Evolutionary conservation across 2,113 vertebrate species (phyloP).

Genomic region (Strix aluco): DNA sequence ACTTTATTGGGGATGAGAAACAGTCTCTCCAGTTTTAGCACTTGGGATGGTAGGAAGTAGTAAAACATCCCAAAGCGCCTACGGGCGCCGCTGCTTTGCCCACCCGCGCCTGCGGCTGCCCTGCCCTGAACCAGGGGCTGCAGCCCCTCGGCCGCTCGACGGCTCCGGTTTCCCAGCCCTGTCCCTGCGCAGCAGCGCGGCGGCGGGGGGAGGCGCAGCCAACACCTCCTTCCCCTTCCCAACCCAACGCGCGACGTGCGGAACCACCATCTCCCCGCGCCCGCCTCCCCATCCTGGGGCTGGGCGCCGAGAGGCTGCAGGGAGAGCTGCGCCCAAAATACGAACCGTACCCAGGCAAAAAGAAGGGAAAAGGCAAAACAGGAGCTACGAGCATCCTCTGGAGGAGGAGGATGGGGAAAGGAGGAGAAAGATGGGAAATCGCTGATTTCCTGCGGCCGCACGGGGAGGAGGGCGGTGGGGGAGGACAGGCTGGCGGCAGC

Average conservation of each 20-base stretch:
- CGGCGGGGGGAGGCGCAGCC: not conserved
- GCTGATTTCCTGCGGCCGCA: fast-evolving
- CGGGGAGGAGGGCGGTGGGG: not conserved
- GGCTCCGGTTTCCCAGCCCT: not conserved
- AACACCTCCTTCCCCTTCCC: constrained; percentile 49
- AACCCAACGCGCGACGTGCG: no score
- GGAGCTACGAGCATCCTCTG: not conserved
- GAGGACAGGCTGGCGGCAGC: not conserved
- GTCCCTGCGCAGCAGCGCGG: not conserved
- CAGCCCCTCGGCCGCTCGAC: not conserved
- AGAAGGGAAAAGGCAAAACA: not conserved
- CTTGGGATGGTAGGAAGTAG: constrained; percentile 71
- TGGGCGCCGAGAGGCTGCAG: not conserved
- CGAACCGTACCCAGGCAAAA: not conserved
- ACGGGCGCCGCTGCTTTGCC: not conserved
- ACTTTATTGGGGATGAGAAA: constrained; percentile 68
- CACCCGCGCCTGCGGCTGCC: no score
- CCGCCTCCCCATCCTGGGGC: not conserved
- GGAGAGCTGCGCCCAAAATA: not conserved
- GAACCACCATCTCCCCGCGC: constrained; percentile 5
- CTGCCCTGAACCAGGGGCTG: not conserved
- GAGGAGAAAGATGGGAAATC: not conserved
- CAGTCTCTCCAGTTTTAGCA: constrained; percentile 7
- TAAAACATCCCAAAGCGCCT: constrained; percentile 61
- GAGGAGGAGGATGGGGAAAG: not conserved